Base-by-base conservation (phyloP, 2,888 invertebrate genomes). In the Limnephilus rhombicus region DNA sequence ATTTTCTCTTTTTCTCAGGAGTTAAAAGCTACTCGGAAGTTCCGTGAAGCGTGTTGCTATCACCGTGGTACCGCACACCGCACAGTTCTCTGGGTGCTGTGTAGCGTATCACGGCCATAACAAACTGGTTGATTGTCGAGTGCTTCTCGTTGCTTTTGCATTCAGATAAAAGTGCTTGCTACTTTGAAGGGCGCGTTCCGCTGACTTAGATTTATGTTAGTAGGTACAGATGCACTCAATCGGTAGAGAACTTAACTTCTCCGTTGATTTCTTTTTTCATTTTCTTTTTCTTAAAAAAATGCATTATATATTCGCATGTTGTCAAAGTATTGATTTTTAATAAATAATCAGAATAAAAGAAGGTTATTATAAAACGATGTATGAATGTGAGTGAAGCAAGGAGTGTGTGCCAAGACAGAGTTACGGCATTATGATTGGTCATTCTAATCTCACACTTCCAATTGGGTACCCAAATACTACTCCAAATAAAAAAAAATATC, bases 11-110 rank as follows among this genome's bases (percentile, higher is more conserved):
- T 24, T 83, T 83, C 83, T 31, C 18, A 37, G 37, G 29, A 45
- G 41, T 49, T 45, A 86, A 86, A 45, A 86, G 86, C 86, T 86
- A 86, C 45, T 86, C 45, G 45, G 45, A 45, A n/a, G 49, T 13
- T 86, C 13, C 45, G 24, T 45, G 86, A 86, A 86, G 86, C 86
- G 12, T 86, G n/a, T 29, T 29, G 24, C 45, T 9, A 24, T 68
- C 68, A 7, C 24, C n/a, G 68, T 24, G 24, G 24, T 29, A 29
- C 24, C 3, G 49, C 49, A 15, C 15, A 86, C 45, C 49, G 24
- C 37, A 45, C 49, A 45, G 45, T 45, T n/a, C n/a, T n/a, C n/a
- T n/a, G 86, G 49, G 29, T 11, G n/a, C 37, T 11, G n/a, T 13
- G 24, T 86, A 45, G 41, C 45, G 85, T 83, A 31, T 13, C 83